A percentile compares a stretch with the other conserved stretches of the same genome.
Conservation (phyloP, 2,113 vertebrate species). For the Chloropsis cyanopogon region DNA sequence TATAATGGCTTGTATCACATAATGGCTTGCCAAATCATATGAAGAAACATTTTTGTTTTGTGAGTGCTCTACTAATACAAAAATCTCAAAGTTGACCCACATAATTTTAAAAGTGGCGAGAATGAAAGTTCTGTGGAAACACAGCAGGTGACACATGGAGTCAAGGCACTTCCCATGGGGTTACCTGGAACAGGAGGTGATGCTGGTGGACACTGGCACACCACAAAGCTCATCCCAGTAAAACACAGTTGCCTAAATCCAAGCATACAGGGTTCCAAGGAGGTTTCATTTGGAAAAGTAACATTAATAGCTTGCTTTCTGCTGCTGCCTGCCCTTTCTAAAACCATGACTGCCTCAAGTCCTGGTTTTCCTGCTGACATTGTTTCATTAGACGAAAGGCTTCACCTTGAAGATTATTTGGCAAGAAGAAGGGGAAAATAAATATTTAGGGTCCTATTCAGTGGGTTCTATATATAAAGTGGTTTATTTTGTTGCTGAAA, state of each 20-base stretch:
- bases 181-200: neutral
- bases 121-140: too few species aligned
- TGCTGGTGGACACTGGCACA: neutral
- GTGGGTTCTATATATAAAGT: conserved; percentile 35
- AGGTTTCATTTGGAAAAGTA: neutral
- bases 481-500: conserved; percentile 41
- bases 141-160: neutral
- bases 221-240: neutral
- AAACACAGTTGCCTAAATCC: neutral
- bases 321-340: neutral
- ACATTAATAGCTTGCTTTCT: neutral
- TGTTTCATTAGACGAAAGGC: neutral
- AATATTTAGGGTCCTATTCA: conserved; percentile 44
- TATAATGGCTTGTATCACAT: neutral
- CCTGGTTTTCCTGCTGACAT: neutral
- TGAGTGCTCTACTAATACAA: neutral
- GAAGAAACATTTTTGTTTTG: neutral
- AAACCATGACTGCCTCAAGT: neutral
- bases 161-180: accelerated
- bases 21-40: neutral
- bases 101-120: neutral
- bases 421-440: conserved; percentile 25
- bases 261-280: neutral
- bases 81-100: neutral
- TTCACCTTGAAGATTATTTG: conserved; percentile 37